Conservation (phyloP, 2,888 invertebrate genomes). For the Athalia rosae region DNA sequence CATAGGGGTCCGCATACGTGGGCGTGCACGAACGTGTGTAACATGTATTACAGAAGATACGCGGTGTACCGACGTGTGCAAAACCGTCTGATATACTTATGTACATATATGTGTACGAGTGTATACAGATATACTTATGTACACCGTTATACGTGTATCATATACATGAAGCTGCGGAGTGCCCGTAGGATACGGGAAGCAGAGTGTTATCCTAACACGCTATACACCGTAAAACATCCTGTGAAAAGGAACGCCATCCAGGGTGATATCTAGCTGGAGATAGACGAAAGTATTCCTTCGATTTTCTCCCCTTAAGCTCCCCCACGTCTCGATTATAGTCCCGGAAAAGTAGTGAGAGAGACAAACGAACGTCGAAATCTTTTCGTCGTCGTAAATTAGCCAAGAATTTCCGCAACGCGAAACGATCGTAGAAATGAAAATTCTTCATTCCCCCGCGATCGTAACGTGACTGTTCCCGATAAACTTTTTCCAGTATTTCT, state of each 20-base stretch:
- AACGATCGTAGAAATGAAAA: too few species aligned
- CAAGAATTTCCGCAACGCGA: background rate
- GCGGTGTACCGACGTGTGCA: background rate
- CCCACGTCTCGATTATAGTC: conserved; percentile 22
- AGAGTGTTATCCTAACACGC: conserved; percentile 42
- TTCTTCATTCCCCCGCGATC: too few species aligned
- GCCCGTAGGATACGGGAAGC: conserved; percentile 32
- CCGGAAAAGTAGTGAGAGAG: background rate
- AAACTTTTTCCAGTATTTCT: too few species aligned
- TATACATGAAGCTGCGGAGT: background rate
- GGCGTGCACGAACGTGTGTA: conserved; percentile 12
- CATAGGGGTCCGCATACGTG: conserved; percentile 4
- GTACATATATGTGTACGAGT: background rate
- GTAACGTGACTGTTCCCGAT: too few species aligned
- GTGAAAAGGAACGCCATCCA: conserved; percentile 31
- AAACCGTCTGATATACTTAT: background rate
- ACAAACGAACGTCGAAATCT: conserved; percentile 11
- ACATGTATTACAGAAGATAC: conserved; percentile 7
- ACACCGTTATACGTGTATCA: background rate
- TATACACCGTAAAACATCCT: conserved; percentile 43
- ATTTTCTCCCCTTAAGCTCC: conserved; percentile 8
- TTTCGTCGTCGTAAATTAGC: background rate
- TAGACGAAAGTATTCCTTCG: conserved; percentile 32
- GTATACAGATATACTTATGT: background rate
- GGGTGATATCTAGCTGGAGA: conserved; percentile 36